A percentile compares a stretch with the other conserved stretches of the same genome.
These are phyloP conservation scores for Bombus superbus DNA, from an alignment of 1,140 invertebrate genomes.

Conservation along the genomic window DNA sequence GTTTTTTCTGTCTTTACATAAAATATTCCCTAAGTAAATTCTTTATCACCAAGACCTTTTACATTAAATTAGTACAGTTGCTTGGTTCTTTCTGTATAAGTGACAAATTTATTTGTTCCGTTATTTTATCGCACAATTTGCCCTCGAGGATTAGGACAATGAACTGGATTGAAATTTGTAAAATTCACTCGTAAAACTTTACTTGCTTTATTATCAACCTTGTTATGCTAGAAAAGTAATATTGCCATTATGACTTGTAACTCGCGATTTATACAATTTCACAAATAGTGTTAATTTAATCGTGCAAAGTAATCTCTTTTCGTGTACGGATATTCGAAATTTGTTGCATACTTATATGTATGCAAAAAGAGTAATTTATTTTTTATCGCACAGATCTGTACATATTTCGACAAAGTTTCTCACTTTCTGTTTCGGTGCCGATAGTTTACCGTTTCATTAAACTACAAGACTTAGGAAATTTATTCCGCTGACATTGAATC, in stretches of 20 bases:
- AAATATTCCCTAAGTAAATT: neutral
- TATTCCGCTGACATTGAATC: slow-evolving; percentile 50
- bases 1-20: neutral
- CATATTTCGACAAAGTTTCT: neutral
- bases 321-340: too few relatives aligned
- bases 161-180: too few relatives aligned
- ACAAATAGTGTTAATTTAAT: neutral
- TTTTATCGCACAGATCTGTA: neutral
- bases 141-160: too few relatives aligned
- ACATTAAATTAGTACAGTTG: neutral
- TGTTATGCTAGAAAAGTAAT: neutral
- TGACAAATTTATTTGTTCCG: too few relatives aligned
- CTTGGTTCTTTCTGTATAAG: neutral
- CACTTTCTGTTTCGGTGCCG: slow-evolving; percentile 7
- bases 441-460: neutral
- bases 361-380: neutral
- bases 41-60: neutral
- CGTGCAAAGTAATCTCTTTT: too few relatives aligned
- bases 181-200: neutral
- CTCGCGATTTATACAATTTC: neutral
- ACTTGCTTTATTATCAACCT: neutral
- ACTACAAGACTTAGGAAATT: slow-evolving; percentile 29
- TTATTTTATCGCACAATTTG: too few relatives aligned
- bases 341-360: neutral
- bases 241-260: neutral